These are phyloP conservation scores for Neoaliturus tenellus DNA, from an alignment of 2,888 invertebrate species.

Conservation along the genomic window DNA sequence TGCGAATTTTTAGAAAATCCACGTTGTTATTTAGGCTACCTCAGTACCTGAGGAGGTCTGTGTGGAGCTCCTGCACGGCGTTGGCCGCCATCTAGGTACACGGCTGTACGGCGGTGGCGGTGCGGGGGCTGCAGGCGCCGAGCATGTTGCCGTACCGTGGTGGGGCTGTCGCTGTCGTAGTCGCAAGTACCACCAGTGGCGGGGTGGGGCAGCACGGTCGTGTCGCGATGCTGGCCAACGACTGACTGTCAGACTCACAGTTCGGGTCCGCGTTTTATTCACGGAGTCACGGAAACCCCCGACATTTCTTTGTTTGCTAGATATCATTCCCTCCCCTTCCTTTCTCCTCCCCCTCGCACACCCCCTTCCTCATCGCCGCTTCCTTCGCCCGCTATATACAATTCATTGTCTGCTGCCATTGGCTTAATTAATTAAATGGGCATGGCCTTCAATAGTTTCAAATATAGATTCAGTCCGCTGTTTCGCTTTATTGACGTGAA, in stretches of 20 bases:
- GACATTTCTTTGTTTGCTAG: slow-evolving; percentile 53
- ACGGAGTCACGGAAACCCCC: slow-evolving; percentile 28
- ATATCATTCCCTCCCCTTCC: slow-evolving; percentile 25
- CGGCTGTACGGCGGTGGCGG: not conserved
- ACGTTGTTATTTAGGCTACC: no score
- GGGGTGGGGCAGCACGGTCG: not conserved
- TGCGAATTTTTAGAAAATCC: no score
- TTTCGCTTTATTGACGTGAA: no score
- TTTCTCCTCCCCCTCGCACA: not conserved
- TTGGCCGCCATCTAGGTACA: not conserved
- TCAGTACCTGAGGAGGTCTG: not conserved
- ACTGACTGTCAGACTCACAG: not conserved
- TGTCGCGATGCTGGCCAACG: not conserved
- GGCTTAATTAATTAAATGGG: not conserved
- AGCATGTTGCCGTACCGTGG: not conserved
- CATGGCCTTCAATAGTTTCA: not conserved
- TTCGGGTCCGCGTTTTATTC: slow-evolving; percentile 31
- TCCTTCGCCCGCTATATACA: not conserved
- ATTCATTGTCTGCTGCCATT: slow-evolving; percentile 18
- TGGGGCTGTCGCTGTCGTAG: not conserved
- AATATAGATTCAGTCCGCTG: no score
- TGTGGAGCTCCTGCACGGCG: not conserved
- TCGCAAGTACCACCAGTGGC: not conserved
- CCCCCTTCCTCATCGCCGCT: not conserved
- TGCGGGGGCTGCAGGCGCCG: not conserved